Percentiles rank a stretch among this genome's conserved stretches.
These are phyloP conservation scores for Alcis repandata DNA, from an alignment of 2,888 invertebrate species.

Conservation along the genomic window DNA sequence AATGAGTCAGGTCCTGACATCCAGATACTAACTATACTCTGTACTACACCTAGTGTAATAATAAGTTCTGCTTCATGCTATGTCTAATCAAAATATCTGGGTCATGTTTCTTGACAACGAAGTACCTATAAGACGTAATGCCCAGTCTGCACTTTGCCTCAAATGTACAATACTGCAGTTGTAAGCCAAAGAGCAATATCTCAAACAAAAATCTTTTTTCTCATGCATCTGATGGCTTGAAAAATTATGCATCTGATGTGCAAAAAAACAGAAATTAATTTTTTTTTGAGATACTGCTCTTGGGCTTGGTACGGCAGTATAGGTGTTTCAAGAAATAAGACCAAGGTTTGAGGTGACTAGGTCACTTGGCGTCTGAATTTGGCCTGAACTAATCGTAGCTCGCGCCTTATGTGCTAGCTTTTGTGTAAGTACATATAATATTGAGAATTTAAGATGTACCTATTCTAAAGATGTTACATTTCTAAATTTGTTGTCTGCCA, in stretches of 20 bases:
- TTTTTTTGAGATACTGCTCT: no score
- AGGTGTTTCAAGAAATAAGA: slow-evolving; percentile 3
- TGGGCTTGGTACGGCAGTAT: no score
- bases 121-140: background rate
- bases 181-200: no score
- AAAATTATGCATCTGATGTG: no score
- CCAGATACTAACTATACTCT: slow-evolving; percentile 43
- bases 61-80: slow-evolving; percentile 46
- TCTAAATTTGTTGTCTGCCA: background rate
- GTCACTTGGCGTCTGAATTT: background rate
- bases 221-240: no score
- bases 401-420: slow-evolving; percentile 6
- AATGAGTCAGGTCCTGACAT: slow-evolving; percentile 48
- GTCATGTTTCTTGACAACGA: slow-evolving; percentile 10
- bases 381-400: background rate
- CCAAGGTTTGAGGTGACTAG: background rate
- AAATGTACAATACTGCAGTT: no score
- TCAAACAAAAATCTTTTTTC: no score
- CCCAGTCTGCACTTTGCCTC: background rate
- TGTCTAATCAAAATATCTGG: slow-evolving; percentile 47
- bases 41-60: slow-evolving; percentile 38
- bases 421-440: slow-evolving; percentile 7
- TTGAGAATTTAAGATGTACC: background rate
- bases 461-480: background rate
- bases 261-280: no score